Percentiles rank a stretch among this genome's conserved stretches.
These are phyloP conservation scores for Gracilinanus agilis DNA, from an alignment of 2,113 vertebrate species.

Conservation along the genomic window DNA sequence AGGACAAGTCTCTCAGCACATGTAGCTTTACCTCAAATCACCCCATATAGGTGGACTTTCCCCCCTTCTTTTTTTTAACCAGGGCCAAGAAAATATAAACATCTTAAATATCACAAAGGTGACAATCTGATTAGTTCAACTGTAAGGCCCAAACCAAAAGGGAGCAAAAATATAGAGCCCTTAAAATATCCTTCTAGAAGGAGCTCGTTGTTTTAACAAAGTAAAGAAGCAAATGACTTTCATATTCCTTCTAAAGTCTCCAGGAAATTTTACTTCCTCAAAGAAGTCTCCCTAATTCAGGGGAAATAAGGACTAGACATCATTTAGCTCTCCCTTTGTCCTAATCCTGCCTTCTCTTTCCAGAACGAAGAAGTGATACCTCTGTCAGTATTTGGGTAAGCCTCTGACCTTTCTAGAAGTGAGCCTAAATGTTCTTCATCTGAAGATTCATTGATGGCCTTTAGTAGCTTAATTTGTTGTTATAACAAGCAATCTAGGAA, in stretches of 20 bases:
- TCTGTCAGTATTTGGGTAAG: background rate
- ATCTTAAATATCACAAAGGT: background rate
- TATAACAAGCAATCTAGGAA: background rate
- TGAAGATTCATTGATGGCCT: background rate
- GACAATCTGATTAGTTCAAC: background rate
- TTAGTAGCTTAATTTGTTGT: background rate
- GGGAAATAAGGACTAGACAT: background rate
- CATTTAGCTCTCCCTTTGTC: background rate
- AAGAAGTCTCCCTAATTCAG: background rate
- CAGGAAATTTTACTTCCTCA: background rate
- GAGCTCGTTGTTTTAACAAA: background rate
- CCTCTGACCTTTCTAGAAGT: background rate
- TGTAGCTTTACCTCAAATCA: background rate
- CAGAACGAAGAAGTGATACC: background rate
- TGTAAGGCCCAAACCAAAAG: background rate
- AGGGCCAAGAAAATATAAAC: background rate
- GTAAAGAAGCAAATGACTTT: background rate
- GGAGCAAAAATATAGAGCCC: background rate
- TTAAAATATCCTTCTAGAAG: background rate
- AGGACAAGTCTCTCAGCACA: background rate
- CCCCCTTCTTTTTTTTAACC: background rate
- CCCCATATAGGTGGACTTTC: background rate
- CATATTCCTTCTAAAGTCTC: background rate
- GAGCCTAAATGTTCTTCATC: background rate
- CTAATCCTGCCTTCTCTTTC: background rate